phyloP scores from a whole-genome alignment of 2,797 vertebrate species.

The Anguilla megastoma region DNA sequence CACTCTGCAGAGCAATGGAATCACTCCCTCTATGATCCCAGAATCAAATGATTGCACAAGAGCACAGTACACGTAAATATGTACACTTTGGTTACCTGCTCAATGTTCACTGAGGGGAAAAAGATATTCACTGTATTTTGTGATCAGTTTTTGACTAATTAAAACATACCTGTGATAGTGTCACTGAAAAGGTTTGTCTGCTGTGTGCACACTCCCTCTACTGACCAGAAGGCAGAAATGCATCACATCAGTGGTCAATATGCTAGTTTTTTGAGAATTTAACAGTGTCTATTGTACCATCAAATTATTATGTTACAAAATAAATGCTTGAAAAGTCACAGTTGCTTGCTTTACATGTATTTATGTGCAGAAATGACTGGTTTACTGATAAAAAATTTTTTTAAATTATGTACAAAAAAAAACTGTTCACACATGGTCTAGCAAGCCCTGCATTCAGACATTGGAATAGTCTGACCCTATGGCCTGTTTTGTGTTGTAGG shows the following conservation, averaged over 20 bases:
- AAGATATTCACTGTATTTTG: background rate
- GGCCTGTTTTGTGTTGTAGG: slow-evolving; percentile 68
- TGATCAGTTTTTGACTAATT: slow-evolving; percentile 1
- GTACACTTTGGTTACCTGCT: background rate
- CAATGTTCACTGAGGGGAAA: background rate
- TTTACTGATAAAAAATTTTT: background rate
- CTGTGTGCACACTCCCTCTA: slow-evolving; percentile 45
- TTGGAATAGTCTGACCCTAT: background rate
- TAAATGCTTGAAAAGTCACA: background rate
- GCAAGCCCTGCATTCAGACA: background rate
- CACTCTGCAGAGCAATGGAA: background rate
- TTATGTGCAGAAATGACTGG: background rate
- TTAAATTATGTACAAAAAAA: background rate
- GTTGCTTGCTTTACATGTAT: background rate
- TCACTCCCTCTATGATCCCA: slow-evolving; percentile 2
- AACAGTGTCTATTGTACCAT: background rate
- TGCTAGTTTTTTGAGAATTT: background rate
- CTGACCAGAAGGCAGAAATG: slow-evolving; percentile 49
- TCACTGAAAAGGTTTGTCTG: background rate
- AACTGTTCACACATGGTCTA: background rate
- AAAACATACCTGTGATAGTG: background rate
- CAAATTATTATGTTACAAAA: background rate
- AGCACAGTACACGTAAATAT: background rate
- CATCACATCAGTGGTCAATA: background rate
- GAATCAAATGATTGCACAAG: background rate